Evolutionary conservation across 2,797 vertebrate species (phyloP).

Genomic region (Notolabrus celidotus): DNA sequence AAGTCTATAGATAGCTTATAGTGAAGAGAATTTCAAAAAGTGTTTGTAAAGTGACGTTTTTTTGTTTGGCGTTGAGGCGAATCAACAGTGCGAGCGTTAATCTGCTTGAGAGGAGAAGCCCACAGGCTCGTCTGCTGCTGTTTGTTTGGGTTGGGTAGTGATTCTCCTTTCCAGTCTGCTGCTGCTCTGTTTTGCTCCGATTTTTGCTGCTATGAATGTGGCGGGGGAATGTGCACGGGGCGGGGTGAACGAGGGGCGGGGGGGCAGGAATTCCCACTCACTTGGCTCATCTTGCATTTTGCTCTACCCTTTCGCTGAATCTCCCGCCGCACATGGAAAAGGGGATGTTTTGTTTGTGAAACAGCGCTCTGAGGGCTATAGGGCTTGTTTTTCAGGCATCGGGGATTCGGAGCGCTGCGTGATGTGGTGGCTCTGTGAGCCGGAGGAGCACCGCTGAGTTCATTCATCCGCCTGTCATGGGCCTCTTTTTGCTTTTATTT

Average conservation of each 20-base stretch:
- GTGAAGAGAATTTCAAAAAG: not conserved
- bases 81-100: conserved; percentile 12
- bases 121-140: conserved; percentile 47
- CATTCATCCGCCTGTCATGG: conserved; percentile 91
- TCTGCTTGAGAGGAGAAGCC: conserved; percentile 47
- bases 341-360: conserved; percentile 68
- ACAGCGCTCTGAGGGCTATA: conserved; percentile 32
- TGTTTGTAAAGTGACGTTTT: not conserved
- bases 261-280: conserved; percentile 72
- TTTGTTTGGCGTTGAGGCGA: not conserved
- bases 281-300: conserved; percentile 67
- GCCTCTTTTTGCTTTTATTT: conserved; percentile 92
- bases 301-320: conserved; percentile 34
- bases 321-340: conserved; percentile 39
- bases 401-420: conserved; percentile 73
- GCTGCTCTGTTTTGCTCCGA: conserved; percentile 43
- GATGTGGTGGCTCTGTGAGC: conserved; percentile 35
- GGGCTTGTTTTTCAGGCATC: conserved; percentile 68
- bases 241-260: conserved; percentile 19
- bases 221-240: conserved; percentile 59
- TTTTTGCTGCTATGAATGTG: conserved; percentile 55
- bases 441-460: conserved; percentile 82
- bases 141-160: conserved; percentile 54
- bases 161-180: conserved; percentile 32
- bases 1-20: not conserved